Conservation (phyloP, 2,888 invertebrate genomes). For the Tryphoninae sp. region DNA sequence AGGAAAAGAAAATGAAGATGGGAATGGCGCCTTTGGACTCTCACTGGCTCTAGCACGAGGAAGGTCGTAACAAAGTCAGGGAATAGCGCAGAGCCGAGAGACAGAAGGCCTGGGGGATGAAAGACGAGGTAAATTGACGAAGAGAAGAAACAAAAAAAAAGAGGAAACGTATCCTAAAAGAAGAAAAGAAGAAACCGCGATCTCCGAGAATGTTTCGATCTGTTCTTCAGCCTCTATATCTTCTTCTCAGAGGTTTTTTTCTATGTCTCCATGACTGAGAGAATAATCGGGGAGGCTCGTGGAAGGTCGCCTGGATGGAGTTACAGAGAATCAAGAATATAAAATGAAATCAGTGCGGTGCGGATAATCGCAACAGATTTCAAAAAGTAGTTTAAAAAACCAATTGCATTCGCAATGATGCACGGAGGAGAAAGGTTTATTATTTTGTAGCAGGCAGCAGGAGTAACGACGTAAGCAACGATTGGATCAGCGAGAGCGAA, state of each 20-base stretch:
- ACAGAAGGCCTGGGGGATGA: slow-evolving; percentile 15
- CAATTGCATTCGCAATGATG: slow-evolving; percentile 19
- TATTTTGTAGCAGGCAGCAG: slow-evolving; percentile 19
- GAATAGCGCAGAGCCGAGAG: slow-evolving; percentile 41
- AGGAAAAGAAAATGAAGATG: slow-evolving; percentile 49
- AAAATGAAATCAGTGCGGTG: slow-evolving; percentile 3
- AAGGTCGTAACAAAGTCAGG: slow-evolving; percentile 57
- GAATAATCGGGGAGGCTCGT: background rate
- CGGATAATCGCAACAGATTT: too few relatives aligned
- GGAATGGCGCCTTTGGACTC: slow-evolving; percentile 64
- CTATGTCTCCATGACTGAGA: background rate
- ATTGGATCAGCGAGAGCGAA: slow-evolving; percentile 65
- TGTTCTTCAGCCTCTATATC: background rate
- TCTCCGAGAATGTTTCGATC: slow-evolving; percentile 19
- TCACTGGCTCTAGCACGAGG: slow-evolving; percentile 29
- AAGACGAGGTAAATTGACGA: slow-evolving; percentile 26
- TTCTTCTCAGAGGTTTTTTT: background rate
- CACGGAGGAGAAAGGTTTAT: slow-evolving; percentile 40
- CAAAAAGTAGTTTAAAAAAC: background rate
- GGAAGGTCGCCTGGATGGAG: background rate
- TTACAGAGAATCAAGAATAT: background rate
- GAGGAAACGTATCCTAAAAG: slow-evolving; percentile 7
- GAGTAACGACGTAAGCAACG: slow-evolving; percentile 60
- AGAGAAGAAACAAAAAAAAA: slow-evolving; percentile 27
- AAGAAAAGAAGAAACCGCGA: slow-evolving; percentile 28